Evolutionary conservation across 2,888 invertebrate species (phyloP), one percentile per base, ranked within the genome.

Genomic region (Sinotaia quadrata): DNA sequence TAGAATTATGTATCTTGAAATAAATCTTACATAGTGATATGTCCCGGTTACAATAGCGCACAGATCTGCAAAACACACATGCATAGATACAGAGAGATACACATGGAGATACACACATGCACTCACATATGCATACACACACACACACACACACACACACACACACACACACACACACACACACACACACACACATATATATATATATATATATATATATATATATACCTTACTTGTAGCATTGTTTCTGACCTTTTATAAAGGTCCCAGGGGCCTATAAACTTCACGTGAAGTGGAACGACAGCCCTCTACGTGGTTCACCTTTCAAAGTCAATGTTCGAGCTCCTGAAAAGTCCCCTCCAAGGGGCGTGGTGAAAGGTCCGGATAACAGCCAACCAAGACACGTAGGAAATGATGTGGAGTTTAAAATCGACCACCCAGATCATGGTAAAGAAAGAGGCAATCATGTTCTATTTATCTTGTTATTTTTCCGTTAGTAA

Each of bases 321-420:
- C 84, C 84, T 1, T 82, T 80, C 68, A 84, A 82, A 66, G 77
- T 83, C 33, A 80, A 80, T 57, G 81, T 84, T 1, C 72, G 78
- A 29, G 75, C 71, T 10, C 76, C 80, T 4, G 78, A 74, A 3
- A 74, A 77, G 52, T n/a, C 80, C 78, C 33, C 72, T 75, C 8
- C 76, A 72, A 33, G 56, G 54, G 49, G 59, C 37, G 49, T 61
- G 51, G 7, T 31, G 58, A 2, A 24, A 10, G 12, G 51, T 44
- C 63, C 56, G 2, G 31, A 61, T 1, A 24, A 15, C 10, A 47
- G 31, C 47, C 41, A 37, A 5, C 57, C 47, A 12, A 34, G 49
- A 18, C 67, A 47, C 2, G 62, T 80, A 15, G 84, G 82, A 0
- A 75, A 75, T 41, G 80, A 81, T 31, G 68, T 82, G 54, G 75